Evolutionary conservation across 2,888 invertebrate species (phyloP), one percentile per base, ranked within the genome.

Genomic region (Diarsia rubi): DNA sequence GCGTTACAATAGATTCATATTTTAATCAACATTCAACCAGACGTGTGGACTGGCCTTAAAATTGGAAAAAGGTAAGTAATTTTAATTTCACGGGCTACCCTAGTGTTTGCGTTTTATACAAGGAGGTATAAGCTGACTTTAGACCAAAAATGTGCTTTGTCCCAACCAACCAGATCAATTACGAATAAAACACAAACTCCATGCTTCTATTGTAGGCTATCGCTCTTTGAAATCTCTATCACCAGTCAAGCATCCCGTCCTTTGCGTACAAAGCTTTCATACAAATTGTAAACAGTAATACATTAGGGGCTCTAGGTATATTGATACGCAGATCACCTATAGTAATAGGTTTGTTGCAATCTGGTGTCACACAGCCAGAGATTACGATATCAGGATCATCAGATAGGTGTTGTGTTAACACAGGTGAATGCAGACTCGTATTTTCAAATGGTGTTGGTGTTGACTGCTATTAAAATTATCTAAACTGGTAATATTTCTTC

Each of bases 201-300:
- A 5, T 31, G 8, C 14, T 72, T 3, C 14, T 73, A 79, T 37
- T 69, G 52, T 60, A 27, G 9, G 19, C 27, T 37, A 52, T 63
- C 2, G 6, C 16, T 14, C 3, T 31, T 79, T 54, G 14, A 21
- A 59, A 60, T 65, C 21, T 70, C 64, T 31, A 54, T 68, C 68
- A 42, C 52, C 44, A 78, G 45, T 24, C 27, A 52, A 64, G 24
- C 3, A 73, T 49, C 47, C 2, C 4, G 11, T 49, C 31, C 37
- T 52, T 8, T 62, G 11, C 49, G 27, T 45, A 73, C 73, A 73
- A 71, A 57, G 73, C 73, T 62, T 69, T 59, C n/a, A 73, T 31
- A 60, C 27, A 54, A 45, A 70, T 59, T 21, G 52, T 37, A 62
- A 54, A 31, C 47, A 73, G 52, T 73, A 73, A 83, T 83, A 80